A percentile compares a stretch with the other conserved stretches of the same genome.
Evolutionary conservation across 2,797 vertebrate species (phyloP).

Genomic region (Distichodus sexfasciatus): DNA sequence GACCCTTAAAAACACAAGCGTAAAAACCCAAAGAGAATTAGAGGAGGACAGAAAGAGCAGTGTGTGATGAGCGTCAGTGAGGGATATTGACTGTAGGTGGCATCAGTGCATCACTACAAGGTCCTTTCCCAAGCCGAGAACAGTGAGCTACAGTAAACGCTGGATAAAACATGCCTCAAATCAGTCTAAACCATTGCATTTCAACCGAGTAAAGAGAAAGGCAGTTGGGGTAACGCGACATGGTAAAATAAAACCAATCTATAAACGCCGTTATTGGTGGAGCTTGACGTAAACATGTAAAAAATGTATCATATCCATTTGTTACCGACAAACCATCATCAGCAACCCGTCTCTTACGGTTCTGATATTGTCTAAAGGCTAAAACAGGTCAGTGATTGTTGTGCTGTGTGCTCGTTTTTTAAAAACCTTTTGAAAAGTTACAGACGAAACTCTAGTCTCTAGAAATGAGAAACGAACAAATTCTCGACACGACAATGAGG

Average conservation of each 20-base stretch:
- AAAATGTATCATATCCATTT: background rate
- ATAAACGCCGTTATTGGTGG: background rate
- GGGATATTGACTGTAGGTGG: conserved; percentile 32
- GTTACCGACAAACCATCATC: background rate
- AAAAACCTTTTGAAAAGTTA: no score
- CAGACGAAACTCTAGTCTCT: no score
- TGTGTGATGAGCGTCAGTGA: conserved; percentile 5
- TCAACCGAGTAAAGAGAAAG: background rate
- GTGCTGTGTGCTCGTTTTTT: background rate
- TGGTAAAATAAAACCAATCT: background rate
- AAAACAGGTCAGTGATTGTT: background rate
- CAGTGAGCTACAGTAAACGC: background rate
- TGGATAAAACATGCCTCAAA: background rate
- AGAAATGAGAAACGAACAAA: no score
- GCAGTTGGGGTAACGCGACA: background rate
- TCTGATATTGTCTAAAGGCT: background rate
- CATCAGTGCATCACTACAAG: conserved; percentile 26
- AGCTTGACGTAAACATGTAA: background rate
- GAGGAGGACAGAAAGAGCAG: conserved; percentile 2
- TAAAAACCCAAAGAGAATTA: conserved; percentile 4
- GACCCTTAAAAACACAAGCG: background rate
- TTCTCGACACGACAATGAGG: background rate
- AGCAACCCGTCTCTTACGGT: no score
- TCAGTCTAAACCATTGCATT: no score
- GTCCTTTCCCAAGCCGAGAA: background rate